These are phyloP conservation scores for Embidobia sp. DNA, from an alignment of 2,888 invertebrate genomes.

Conservation along the genomic window DNA sequence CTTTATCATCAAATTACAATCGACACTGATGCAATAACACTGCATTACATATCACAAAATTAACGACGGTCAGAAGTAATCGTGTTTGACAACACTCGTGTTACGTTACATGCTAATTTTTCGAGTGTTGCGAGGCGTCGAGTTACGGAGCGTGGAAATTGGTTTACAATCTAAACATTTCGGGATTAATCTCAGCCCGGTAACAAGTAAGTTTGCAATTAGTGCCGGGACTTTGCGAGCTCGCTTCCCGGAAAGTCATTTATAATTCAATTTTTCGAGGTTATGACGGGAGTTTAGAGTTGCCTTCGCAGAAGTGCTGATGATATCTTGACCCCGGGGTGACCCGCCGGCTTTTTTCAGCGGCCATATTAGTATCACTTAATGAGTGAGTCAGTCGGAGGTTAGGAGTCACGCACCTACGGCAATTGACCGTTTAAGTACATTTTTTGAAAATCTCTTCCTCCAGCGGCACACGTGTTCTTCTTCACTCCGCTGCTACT, in stretches of 20 bases:
- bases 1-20: too few species aligned
- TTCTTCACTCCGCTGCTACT: slow-evolving; percentile 3
- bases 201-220: slow-evolving; percentile 41
- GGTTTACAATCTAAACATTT: slow-evolving; percentile 41
- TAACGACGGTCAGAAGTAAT: not conserved
- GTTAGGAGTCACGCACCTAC: slow-evolving; percentile 37
- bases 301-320: slow-evolving; percentile 51
- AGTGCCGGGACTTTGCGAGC: slow-evolving; percentile 14
- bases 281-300: slow-evolving; percentile 45
- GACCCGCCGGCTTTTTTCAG: slow-evolving; percentile 39
- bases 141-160: slow-evolving; percentile 31
- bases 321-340: slow-evolving; percentile 46
- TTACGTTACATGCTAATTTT: slow-evolving; percentile 13
- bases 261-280: slow-evolving; percentile 53
- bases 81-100: not conserved
- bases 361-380: slow-evolving; percentile 50
- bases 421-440: slow-evolving; percentile 48
- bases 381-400: slow-evolving; percentile 53
- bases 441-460: slow-evolving; percentile 27
- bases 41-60: not conserved
- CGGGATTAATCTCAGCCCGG: slow-evolving; percentile 37
- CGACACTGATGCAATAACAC: too few species aligned
- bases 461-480: slow-evolving; percentile 4
- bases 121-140: not conserved
- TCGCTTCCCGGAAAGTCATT: slow-evolving; percentile 40